Percentiles rank a stretch among this genome's conserved stretches.
Conservation (phyloP, 2,797 vertebrate genomes). For the Galaxias olidus region DNA sequence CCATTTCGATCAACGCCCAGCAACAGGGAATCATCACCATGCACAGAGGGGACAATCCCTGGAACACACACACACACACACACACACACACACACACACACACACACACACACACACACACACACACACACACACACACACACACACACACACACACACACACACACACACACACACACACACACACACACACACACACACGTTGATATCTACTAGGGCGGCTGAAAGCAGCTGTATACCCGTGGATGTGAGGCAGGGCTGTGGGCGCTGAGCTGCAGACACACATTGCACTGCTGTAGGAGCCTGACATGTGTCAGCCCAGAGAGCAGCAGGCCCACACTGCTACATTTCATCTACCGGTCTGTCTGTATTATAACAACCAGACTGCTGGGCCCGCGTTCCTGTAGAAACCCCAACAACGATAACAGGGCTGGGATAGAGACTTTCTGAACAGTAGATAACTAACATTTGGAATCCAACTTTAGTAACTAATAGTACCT, state of each 20-base stretch:
- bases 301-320: no score
- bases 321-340: no score
- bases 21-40: neutral
- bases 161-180: neutral
- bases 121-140: neutral
- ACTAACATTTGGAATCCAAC: no score
- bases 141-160: neutral
- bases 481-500: no score
- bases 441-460: no score
- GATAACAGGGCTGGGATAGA: no score
- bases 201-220: no score
- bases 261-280: neutral
- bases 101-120: neutral
- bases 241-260: neutral
- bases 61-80: neutral
- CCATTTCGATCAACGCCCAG: neutral
- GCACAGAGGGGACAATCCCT: neutral
- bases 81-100: neutral
- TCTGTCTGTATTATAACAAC: no score
- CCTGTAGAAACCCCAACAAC: no score
- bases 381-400: no score
- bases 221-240: neutral
- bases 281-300: no score
- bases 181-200: constrained; percentile 1
- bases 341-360: no score